Conservation (phyloP, 2,113 vertebrate genomes). For the Neolamprologus variostigma region DNA sequence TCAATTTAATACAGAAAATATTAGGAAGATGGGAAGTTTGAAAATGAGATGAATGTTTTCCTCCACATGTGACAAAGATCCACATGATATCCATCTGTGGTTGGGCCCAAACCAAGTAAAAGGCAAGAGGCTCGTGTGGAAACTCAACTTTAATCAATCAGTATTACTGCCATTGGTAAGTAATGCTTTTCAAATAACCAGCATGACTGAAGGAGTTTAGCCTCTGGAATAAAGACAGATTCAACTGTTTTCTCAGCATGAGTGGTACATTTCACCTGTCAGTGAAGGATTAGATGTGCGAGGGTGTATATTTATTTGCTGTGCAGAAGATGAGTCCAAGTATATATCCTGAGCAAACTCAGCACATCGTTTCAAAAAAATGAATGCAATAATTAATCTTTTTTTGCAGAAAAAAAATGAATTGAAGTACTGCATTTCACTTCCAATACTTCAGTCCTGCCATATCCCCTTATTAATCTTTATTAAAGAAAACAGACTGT, state of each 20-base stretch:
- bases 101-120: background rate
- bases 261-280: constrained; percentile 3
- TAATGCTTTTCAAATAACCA: constrained; percentile 22
- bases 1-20: background rate
- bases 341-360: background rate
- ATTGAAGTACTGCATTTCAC: background rate
- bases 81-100: constrained; percentile 10
- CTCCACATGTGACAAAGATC: background rate
- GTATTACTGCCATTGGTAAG: background rate
- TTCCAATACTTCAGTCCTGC: background rate
- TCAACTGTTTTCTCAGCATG: background rate
- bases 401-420: background rate
- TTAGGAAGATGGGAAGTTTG: background rate
- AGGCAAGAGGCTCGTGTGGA: background rate
- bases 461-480: background rate
- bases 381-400: background rate
- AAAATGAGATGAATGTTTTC: background rate
- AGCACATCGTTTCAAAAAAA: background rate
- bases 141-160: constrained; percentile 30
- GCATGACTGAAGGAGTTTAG: background rate
- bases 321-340: background rate
- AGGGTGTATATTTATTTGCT: background rate
- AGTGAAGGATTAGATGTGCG: background rate
- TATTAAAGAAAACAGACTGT: constrained; percentile 9
- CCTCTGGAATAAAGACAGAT: background rate